A percentile compares a stretch with the other conserved stretches of the same genome.
Conservation (phyloP, 2,113 vertebrate genomes). For the Phycodurus eques region DNA sequence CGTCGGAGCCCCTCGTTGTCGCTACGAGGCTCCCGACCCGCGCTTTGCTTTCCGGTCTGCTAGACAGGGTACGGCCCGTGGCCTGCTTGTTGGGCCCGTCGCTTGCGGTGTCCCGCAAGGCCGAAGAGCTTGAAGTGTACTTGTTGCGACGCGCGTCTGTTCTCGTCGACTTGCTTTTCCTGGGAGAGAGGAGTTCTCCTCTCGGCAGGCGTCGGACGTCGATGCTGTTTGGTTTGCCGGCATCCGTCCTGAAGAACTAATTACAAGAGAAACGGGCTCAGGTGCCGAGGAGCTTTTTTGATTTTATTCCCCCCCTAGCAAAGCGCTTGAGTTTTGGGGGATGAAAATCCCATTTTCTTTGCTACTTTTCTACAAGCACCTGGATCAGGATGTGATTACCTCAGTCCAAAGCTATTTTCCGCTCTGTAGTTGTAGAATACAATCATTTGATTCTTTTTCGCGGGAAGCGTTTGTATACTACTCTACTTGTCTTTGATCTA, state of each 20-base stretch:
- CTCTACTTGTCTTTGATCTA: not conserved
- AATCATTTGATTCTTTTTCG: constrained; percentile 68
- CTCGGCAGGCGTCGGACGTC: not conserved
- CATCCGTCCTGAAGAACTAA: not conserved
- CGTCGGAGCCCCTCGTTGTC: not conserved
- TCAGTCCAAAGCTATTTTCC: constrained; percentile 80
- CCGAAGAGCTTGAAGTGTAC: not conserved
- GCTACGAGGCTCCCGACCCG: not conserved
- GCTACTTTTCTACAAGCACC: constrained; percentile 69
- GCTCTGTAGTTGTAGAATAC: constrained; percentile 76
- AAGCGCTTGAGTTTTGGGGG: constrained; percentile 3
- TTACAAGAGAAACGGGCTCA: not conserved
- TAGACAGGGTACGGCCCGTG: not conserved
- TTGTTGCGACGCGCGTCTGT: not conserved
- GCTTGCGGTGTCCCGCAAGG: not conserved
- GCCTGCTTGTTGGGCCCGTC: not conserved
- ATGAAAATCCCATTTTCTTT: constrained; percentile 64
- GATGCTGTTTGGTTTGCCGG: not conserved
- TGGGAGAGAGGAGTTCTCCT: not conserved
- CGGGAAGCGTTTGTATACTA: not conserved
- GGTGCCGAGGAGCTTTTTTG: constrained; percentile 17
- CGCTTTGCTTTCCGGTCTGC: not conserved
- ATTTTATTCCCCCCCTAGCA: constrained; percentile 51
- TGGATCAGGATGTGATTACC: constrained; percentile 77
- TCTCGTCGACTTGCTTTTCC: not conserved